Evolutionary conservation across 2,113 vertebrate genomes (phyloP).

Genomic region (Leiothrix lutea): DNA sequence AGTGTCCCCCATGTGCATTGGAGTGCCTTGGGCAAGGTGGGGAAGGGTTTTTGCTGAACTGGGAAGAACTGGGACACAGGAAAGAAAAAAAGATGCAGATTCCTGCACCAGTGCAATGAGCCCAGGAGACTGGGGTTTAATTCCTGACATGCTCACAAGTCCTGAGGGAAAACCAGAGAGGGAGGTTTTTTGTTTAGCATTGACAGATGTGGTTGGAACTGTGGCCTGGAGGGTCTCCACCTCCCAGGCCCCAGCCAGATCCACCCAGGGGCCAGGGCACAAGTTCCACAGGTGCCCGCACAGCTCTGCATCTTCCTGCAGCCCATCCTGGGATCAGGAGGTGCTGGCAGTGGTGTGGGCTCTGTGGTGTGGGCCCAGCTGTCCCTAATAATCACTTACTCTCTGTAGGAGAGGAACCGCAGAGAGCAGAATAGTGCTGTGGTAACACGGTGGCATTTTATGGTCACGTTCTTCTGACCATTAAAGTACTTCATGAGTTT

Average conservation of each 20-base stretch:
- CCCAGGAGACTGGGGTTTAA: background rate
- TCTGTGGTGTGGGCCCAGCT: background rate
- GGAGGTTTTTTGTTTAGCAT: background rate
- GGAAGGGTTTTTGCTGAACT: background rate
- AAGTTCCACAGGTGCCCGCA: background rate
- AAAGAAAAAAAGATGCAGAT: background rate
- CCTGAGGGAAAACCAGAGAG: background rate
- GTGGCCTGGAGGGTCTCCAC: background rate
- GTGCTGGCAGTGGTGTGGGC: fast-evolving
- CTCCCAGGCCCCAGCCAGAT: background rate
- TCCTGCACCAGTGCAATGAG: background rate
- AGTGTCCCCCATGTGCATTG: fast-evolving
- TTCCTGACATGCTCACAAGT: background rate
- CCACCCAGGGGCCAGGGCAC: too few species aligned
- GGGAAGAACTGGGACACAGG: background rate
- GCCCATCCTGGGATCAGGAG: background rate
- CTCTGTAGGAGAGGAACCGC: background rate
- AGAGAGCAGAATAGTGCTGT: background rate
- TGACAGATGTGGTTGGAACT: background rate
- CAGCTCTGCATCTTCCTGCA: background rate
- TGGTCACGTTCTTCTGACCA: background rate
- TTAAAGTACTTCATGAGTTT: background rate
- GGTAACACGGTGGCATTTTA: background rate
- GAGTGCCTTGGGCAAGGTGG: background rate
- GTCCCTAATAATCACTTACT: background rate